Evolutionary conservation across 2,113 vertebrate species (phyloP), one percentile per base, ranked within the genome.

Genomic region (Meriones unguiculatus): DNA sequence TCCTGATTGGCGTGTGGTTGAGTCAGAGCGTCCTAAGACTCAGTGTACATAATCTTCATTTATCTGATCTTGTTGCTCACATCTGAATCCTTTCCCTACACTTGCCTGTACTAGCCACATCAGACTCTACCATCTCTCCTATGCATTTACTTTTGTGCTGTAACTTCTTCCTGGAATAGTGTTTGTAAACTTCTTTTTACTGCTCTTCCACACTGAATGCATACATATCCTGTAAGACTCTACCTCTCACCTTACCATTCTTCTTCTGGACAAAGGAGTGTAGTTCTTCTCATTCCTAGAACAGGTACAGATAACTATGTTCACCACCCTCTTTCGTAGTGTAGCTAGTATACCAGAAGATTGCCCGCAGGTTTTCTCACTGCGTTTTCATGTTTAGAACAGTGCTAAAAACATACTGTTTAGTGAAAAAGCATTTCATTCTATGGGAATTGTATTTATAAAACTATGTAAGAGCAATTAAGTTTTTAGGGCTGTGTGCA

Each of bases 101-200:
- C n/a, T 78, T 80, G 17, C 25, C 25, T 32, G 13, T 4, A 41
- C 65, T 50, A 57, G 64, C 25, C 38, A 80, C 28, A 32, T 77
- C 70, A 89, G 24, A 90, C 25, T 91, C 28, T 89, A 17, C 88
- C 89, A 41, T 41, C 14, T 67, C 91, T 91, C 4, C 84, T 59
- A 18, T 78, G 25, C 41, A 78, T 72, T 5, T 65, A 59, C 93
- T 86, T 94, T 90, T 96, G 15, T 81, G 15, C 52, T 78, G 0
- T 80, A 87, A 20, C 54, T 95, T 95, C n/a, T 93, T 88, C 52
- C 59, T 81, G 5, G 95, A 93, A 69, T 84, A 57, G n/a, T 93
- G 70, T 94, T 96, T 46, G 8, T 18, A 73, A 24, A 59, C 84
- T 46, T 65, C 84, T 46, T 65, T 94, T 70, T 67, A n/a, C 57